Percentiles rank a stretch among this genome's conserved stretches.
Conservation (phyloP, 2,797 vertebrate species). For the Odontamblyopus rebecca region DNA sequence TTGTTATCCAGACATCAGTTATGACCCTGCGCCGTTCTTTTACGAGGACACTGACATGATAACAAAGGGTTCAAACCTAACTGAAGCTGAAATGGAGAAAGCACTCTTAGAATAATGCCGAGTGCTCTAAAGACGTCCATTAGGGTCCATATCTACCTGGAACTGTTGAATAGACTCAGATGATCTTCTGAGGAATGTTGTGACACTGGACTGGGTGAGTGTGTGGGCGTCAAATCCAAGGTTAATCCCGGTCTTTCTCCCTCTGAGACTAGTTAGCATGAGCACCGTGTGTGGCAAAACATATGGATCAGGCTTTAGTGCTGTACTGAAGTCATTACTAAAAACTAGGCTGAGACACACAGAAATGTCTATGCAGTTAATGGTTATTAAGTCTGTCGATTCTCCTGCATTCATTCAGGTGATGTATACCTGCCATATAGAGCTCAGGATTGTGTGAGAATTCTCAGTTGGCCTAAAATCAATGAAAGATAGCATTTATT, state of each 20-base stretch:
- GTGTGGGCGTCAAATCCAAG: constrained; percentile 64
- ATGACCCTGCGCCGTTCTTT: constrained; percentile 31
- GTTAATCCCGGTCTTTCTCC: constrained; percentile 68
- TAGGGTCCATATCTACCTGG: constrained; percentile 31
- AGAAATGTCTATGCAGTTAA: neutral
- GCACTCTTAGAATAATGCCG: constrained; percentile 33
- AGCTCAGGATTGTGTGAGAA: too few species aligned
- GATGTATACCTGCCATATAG: neutral
- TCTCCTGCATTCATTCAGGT: too few species aligned
- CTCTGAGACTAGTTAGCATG: constrained; percentile 43
- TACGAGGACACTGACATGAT: constrained; percentile 47
- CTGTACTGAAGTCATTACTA: neutral
- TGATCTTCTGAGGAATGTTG: constrained; percentile 69
- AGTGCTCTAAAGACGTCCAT: constrained; percentile 27
- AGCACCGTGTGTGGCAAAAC: constrained; percentile 49
- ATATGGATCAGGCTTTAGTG: constrained; percentile 11
- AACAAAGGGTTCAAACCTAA: constrained; percentile 56
- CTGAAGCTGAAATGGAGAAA: constrained; percentile 41
- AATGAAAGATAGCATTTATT: too few species aligned
- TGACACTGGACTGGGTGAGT: constrained; percentile 48
- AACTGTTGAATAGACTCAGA: constrained; percentile 51
- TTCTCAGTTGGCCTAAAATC: too few species aligned
- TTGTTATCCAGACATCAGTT: constrained; percentile 11
- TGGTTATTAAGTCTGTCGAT: neutral
- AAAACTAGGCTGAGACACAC: neutral